Evolutionary conservation across 2,113 vertebrate species (phyloP).

Genomic region (Ibidorhyncha struthersii): DNA sequence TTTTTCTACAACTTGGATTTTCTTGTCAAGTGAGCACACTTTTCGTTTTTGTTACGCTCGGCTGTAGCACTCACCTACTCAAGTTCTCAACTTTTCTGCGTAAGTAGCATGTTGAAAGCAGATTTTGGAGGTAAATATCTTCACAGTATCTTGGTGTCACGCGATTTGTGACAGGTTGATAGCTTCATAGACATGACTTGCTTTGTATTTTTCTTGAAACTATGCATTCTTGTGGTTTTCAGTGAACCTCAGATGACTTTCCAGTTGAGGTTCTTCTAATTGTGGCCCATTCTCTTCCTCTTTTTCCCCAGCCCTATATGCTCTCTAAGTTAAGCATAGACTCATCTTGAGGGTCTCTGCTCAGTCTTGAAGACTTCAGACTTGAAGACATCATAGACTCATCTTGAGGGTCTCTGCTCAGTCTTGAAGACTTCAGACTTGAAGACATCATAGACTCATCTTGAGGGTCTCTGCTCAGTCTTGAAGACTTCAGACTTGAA

Average conservation of each 20-base stretch:
- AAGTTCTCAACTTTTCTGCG: neutral
- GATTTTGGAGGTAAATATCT: neutral
- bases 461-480: neutral
- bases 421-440: neutral
- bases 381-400: too few species aligned
- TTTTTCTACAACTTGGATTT: neutral
- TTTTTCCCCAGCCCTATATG: neutral
- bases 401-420: neutral
- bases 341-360: neutral
- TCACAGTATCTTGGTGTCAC: neutral
- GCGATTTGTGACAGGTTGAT: neutral
- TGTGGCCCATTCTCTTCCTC: neutral
- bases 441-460: too few species aligned
- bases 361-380: neutral
- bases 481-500: neutral
- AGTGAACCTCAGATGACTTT: neutral
- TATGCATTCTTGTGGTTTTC: neutral
- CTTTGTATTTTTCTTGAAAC: neutral
- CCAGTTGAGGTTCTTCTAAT: neutral
- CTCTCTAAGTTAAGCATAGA: neutral
- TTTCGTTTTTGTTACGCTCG: neutral
- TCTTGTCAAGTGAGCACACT: neutral
- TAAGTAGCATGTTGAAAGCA: neutral
- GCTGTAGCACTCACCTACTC: constrained; percentile 12
- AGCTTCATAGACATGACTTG: neutral